A percentile compares a stretch with the other conserved stretches of the same genome.
These are phyloP conservation scores for Schizopygopsis malacanthus DNA, from an alignment of 2,797 vertebrate genomes.

Conservation along the genomic window DNA sequence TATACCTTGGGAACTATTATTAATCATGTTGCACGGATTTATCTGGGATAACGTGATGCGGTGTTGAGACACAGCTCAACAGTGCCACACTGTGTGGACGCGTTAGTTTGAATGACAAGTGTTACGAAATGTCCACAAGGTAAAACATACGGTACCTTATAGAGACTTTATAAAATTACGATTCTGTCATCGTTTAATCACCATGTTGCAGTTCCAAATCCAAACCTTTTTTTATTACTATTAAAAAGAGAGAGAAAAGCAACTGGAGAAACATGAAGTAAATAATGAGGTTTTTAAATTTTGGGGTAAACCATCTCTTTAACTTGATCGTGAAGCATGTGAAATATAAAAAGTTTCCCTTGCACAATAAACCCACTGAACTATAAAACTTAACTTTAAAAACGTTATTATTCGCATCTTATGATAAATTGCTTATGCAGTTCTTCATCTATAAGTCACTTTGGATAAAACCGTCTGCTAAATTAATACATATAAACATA, in stretches of 20 bases:
- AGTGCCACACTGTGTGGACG: conserved; percentile 65
- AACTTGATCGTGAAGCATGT: neutral
- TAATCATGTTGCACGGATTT: conserved; percentile 55
- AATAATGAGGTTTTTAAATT: neutral
- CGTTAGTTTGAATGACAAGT: neutral
- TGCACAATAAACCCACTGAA: neutral
- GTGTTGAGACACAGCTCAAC: conserved; percentile 56
- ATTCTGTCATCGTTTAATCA: neutral
- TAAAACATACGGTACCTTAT: neutral
- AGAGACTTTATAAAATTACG: neutral
- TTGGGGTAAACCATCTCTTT: neutral
- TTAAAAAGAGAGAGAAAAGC: too few species aligned
- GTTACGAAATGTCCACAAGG: neutral
- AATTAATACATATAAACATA: neutral
- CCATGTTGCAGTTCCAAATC: neutral
- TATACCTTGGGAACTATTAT: conserved; percentile 55
- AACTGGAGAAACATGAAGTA: neutral
- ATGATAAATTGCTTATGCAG: neutral
- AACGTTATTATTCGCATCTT: neutral
- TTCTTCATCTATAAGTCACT: neutral
- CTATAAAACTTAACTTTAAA: neutral
- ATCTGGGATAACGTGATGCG: conserved; percentile 38
- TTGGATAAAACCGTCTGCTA: neutral
- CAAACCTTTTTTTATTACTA: neutral
- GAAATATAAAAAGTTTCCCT: neutral